Evolutionary conservation across 2,113 vertebrate genomes (phyloP).

Genomic region (Leucoraja erinaceus): DNA sequence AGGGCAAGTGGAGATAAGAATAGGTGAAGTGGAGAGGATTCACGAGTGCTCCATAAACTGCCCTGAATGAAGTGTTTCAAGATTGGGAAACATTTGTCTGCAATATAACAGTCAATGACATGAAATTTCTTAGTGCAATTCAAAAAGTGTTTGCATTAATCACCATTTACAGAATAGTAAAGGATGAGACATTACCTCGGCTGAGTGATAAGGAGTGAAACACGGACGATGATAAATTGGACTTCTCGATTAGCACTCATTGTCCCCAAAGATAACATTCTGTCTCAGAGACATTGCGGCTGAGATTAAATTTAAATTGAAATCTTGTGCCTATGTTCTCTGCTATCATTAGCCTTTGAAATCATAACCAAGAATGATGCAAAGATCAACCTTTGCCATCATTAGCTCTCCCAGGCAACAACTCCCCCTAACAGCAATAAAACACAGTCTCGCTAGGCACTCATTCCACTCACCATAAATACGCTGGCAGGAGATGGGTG

Average conservation of each 20-base stretch:
- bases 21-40: no score
- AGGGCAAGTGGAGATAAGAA: no score
- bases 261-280: slow-evolving; percentile 8
- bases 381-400: background rate
- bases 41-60: background rate
- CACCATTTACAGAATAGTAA: background rate
- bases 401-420: background rate
- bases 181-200: background rate
- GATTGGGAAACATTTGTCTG: background rate
- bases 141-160: background rate
- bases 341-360: background rate
- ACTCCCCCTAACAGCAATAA: background rate
- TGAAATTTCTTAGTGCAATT: background rate
- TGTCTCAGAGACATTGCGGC: background rate
- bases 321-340: background rate
- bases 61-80: background rate
- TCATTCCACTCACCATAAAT: background rate
- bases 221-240: background rate
- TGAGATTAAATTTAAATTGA: background rate
- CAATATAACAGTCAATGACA: background rate
- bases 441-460: background rate
- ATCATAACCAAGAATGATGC: background rate
- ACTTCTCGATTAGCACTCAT: background rate
- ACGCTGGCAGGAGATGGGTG: background rate
- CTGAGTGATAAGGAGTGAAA: background rate